A percentile compares a stretch with the other conserved stretches of the same genome.
These are phyloP conservation scores for Caradrina clavipalpis DNA, from an alignment of 2,888 invertebrate species.

Conservation along the genomic window DNA sequence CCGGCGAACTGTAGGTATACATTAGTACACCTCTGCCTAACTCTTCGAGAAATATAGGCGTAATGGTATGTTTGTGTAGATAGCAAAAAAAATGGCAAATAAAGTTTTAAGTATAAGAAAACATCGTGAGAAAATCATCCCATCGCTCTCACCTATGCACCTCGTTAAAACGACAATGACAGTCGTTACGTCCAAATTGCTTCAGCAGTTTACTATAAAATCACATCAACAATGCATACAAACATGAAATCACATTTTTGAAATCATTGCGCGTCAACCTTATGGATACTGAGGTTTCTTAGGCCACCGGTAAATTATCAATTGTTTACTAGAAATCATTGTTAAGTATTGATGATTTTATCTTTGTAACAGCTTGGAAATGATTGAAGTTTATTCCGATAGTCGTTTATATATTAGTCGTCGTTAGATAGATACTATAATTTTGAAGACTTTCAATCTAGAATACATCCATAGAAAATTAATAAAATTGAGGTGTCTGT, in stretches of 20 bases:
- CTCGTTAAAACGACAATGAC: conserved; percentile 34
- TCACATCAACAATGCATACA: conserved; percentile 22
- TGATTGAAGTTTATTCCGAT: no score
- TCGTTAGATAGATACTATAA: no score
- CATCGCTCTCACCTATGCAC: conserved; percentile 27
- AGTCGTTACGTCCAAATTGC: conserved; percentile 39
- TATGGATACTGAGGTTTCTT: not conserved
- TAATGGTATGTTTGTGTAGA: no score
- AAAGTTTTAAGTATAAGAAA: conserved; percentile 13
- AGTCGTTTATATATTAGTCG: no score
- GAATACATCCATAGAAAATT: no score
- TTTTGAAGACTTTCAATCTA: no score
- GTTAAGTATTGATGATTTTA: no score
- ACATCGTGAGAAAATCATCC: conserved; percentile 32
- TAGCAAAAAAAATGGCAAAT: conserved; percentile 5
- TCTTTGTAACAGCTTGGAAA: no score
- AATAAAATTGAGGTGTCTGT: no score
- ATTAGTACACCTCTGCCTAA: no score
- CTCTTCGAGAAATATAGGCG: no score
- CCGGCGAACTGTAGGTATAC: no score
- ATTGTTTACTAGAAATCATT: not conserved
- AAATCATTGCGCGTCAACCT: not conserved
- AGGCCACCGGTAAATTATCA: not conserved
- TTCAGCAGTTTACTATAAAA: conserved; percentile 16
- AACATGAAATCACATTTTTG: conserved; percentile 31